phyloP scores from a whole-genome alignment of 2,113 vertebrate species.

The Orcinus orca region DNA sequence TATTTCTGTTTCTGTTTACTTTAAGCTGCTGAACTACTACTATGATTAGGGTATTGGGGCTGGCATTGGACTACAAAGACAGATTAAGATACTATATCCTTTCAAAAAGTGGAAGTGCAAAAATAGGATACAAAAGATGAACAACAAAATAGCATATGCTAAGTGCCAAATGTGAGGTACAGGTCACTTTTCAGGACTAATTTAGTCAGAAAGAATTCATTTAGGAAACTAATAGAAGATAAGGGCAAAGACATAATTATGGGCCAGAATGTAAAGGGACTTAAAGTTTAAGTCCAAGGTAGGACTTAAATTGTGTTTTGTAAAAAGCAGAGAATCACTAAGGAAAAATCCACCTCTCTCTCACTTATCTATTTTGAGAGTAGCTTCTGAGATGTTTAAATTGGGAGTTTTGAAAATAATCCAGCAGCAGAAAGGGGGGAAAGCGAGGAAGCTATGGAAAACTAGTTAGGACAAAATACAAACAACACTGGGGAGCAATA shows the following conservation, averaged over 20 bases:
- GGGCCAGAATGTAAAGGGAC: background rate
- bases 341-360: background rate
- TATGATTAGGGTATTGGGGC: background rate
- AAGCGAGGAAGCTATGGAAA: background rate
- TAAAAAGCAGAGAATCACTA: background rate
- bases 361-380: background rate
- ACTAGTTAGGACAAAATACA: background rate
- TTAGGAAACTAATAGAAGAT: background rate
- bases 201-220: background rate
- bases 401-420: background rate
- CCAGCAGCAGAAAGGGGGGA: background rate
- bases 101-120: background rate
- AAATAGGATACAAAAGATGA: conserved; percentile 2
- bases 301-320: background rate
- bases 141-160: background rate
- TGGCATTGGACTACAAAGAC: background rate
- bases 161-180: background rate
- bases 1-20: conserved; percentile 23
- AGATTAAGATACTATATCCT: background rate
- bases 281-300: background rate
- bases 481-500: background rate
- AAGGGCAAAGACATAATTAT: background rate
- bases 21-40: background rate
- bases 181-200: background rate
- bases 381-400: background rate